Conservation (phyloP, 2,888 invertebrate species). For the Sphinx pinastri region DNA sequence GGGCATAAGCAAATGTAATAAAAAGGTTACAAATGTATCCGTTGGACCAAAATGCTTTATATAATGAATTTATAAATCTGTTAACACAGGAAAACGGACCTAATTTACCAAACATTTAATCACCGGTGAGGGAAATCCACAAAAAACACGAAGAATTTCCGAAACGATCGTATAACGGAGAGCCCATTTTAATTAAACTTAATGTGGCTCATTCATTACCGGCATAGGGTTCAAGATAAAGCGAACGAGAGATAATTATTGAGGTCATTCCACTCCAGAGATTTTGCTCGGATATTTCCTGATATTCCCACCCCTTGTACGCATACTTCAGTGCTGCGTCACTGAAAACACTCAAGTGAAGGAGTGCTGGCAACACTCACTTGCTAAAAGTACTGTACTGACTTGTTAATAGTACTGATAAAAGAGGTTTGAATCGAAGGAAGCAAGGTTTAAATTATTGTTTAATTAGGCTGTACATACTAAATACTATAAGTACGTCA, state of each 20-base stretch:
- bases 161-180: conserved; percentile 37
- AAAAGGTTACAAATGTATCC: background rate
- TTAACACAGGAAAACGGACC: background rate
- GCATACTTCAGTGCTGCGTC: conserved; percentile 11
- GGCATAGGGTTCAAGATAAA: conserved; percentile 55
- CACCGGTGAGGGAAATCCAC: conserved; percentile 9
- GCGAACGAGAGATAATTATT: conserved; percentile 57
- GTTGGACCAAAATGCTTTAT: background rate
- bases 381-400: too few relatives aligned
- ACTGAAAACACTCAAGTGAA: conserved; percentile 1
- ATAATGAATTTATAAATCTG: conserved; percentile 1
- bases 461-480: background rate
- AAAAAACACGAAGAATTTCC: conserved; percentile 3
- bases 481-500: too few relatives aligned
- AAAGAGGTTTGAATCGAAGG: too few relatives aligned
- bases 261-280: conserved; percentile 47
- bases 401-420: too few relatives aligned
- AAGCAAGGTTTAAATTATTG: background rate
- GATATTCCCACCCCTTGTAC: conserved; percentile 45
- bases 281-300: conserved; percentile 48
- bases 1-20: too few relatives aligned
- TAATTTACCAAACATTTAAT: conserved; percentile 14
- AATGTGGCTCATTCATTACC: conserved; percentile 56
- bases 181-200: conserved; percentile 59
- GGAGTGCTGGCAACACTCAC: background rate